Conservation (phyloP, 2,797 vertebrate species). For the Oreortyx pictus region DNA sequence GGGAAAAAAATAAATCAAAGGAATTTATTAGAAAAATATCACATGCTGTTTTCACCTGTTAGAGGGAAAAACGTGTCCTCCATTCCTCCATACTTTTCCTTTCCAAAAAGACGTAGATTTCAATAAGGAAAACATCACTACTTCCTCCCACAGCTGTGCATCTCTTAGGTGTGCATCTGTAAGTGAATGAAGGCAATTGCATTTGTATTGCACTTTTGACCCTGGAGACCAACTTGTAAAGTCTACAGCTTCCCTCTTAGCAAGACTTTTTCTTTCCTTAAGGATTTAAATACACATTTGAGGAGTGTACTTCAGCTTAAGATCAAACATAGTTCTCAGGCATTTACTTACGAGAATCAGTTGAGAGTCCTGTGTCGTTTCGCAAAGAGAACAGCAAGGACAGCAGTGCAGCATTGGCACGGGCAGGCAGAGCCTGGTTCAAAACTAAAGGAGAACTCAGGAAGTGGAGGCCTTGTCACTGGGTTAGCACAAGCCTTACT, state of each 20-base stretch:
- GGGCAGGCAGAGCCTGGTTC: too few relatives aligned
- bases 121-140: neutral
- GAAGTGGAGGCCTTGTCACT: neutral
- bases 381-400: neutral
- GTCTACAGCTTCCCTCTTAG: neutral
- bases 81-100: fast-evolving
- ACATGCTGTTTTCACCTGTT: neutral
- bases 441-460: neutral
- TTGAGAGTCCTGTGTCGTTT: neutral
- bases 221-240: neutral
- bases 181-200: neutral
- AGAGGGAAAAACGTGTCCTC: neutral
- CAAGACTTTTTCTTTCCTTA: neutral
- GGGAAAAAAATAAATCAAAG: neutral
- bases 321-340: neutral
- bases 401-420: too few relatives aligned
- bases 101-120: neutral
- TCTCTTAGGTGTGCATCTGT: neutral
- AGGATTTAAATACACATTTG: neutral
- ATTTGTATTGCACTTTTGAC: neutral
- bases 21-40: neutral
- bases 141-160: neutral
- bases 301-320: neutral
- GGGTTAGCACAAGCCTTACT: neutral
- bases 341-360: neutral